Percentiles rank a stretch among this genome's conserved stretches.
These are phyloP conservation scores for Oegoconia quadripuncta DNA, from an alignment of 2,888 invertebrate genomes.

Conservation along the genomic window DNA sequence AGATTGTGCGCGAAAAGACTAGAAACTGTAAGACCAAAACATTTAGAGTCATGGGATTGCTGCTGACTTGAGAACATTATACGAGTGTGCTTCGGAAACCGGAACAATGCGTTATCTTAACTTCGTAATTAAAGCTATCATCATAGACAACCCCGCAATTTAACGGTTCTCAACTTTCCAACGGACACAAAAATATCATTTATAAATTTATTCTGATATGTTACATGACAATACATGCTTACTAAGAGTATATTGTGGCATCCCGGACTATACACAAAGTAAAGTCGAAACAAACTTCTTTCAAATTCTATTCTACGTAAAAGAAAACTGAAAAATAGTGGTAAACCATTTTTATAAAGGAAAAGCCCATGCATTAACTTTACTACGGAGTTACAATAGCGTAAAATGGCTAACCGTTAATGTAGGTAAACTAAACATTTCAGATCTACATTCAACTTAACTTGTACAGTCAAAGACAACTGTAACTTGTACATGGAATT, in stretches of 20 bases:
- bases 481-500: no score
- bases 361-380: slow-evolving; percentile 3
- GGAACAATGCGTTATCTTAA: slow-evolving; percentile 28
- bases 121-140: slow-evolving; percentile 61
- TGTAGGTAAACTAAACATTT: slow-evolving; percentile 31
- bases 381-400: slow-evolving; percentile 7
- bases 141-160: slow-evolving; percentile 41
- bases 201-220: slow-evolving; percentile 33
- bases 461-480: no score
- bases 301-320: not conserved
- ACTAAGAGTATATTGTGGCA: slow-evolving; percentile 11
- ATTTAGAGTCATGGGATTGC: slow-evolving; percentile 60
- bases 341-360: no score
- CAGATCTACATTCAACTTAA: slow-evolving; percentile 62
- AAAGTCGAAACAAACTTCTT: not conserved
- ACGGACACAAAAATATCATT: slow-evolving; percentile 14
- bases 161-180: slow-evolving; percentile 18
- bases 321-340: no score
- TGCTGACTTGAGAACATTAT: slow-evolving; percentile 29
- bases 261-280: slow-evolving; percentile 1
- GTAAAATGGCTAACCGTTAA: slow-evolving; percentile 2
- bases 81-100: slow-evolving; percentile 19
- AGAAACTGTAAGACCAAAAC: slow-evolving; percentile 60
- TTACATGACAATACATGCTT: slow-evolving; percentile 21
- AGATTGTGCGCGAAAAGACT: slow-evolving; percentile 74